Evolutionary conservation across 1,140 invertebrate genomes (phyloP).

Genomic region (Drosophila triauraria): DNA sequence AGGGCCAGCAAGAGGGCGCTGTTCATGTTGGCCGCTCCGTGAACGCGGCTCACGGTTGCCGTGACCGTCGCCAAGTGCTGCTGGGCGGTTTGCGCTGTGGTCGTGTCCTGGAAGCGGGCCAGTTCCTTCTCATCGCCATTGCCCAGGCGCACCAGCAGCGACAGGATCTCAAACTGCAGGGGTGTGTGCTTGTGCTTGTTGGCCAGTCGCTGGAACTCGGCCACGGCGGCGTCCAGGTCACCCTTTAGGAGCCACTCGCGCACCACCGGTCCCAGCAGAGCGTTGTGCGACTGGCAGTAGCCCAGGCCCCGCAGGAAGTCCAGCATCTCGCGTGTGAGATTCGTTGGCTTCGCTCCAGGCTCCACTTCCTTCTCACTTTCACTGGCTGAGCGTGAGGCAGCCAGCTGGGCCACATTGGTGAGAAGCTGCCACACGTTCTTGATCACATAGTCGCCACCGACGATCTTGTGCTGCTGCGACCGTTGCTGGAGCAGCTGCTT

Average conservation of each 20-base stretch:
- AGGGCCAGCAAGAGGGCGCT: constrained; percentile 82
- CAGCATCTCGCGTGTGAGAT: constrained; percentile 64
- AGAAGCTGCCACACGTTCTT: constrained; percentile 85
- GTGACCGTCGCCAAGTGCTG: constrained; percentile 84
- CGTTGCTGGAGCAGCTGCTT: constrained; percentile 77
- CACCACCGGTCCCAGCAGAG: constrained; percentile 85
- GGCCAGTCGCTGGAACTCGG: constrained; percentile 75
- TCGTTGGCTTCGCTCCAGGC: neutral
- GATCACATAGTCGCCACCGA: constrained; percentile 60
- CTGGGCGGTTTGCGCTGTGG: constrained; percentile 38
- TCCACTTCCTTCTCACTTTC: neutral
- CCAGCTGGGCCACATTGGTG: constrained; percentile 71
- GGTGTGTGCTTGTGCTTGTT: constrained; percentile 85
- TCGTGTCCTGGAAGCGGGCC: constrained; percentile 36
- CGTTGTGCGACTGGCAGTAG: constrained; percentile 85
- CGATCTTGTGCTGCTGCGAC: constrained; percentile 50
- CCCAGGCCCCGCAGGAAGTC: constrained; percentile 79
- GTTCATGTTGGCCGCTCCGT: constrained; percentile 80
- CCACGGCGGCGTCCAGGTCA: constrained; percentile 82
- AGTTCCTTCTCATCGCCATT: constrained; percentile 58
- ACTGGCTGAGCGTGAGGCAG: constrained; percentile 42
- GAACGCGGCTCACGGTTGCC: constrained; percentile 65
- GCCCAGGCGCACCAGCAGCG: constrained; percentile 76
- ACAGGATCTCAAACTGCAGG: constrained; percentile 86
- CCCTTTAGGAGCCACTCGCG: constrained; percentile 83